phyloP scores from a whole-genome alignment of 2,888 invertebrate genomes.

The Mystacides longicornis region DNA sequence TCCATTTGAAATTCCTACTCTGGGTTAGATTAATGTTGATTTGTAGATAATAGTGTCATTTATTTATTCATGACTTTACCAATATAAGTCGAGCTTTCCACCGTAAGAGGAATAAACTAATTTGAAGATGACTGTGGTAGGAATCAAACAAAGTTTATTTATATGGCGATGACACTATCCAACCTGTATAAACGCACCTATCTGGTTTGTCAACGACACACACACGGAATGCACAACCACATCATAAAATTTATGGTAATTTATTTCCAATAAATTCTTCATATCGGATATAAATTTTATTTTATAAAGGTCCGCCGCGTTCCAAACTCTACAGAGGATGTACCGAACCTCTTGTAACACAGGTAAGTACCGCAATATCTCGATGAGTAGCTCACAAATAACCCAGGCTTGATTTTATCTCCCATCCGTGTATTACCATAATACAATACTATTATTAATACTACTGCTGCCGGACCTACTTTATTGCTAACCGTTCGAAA shows the following conservation, averaged over 20 bases:
- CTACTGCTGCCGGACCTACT: no score
- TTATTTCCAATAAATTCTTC: conserved; percentile 1
- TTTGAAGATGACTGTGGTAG: no score
- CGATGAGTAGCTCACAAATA: no score
- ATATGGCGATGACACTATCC: background rate
- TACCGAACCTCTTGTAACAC: background rate
- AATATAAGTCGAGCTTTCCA: no score
- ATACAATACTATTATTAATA: no score
- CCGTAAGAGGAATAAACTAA: no score
- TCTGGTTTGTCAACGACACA: background rate
- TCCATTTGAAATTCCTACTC: no score
- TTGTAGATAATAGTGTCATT: no score
- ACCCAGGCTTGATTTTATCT: background rate
- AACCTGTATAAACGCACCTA: background rate
- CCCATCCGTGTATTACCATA: background rate
- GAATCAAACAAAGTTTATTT: background rate
- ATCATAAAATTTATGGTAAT: background rate
- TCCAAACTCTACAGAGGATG: background rate
- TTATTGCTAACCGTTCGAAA: no score
- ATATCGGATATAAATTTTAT: conserved; percentile 1
- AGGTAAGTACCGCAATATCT: no score
- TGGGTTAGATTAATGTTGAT: no score
- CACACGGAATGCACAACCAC: conserved; percentile 1
- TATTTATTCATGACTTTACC: no score
- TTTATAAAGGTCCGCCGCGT: background rate